Conservation (phyloP, 1,140 invertebrate species). For the Centruroides sculpturatus region DNA sequence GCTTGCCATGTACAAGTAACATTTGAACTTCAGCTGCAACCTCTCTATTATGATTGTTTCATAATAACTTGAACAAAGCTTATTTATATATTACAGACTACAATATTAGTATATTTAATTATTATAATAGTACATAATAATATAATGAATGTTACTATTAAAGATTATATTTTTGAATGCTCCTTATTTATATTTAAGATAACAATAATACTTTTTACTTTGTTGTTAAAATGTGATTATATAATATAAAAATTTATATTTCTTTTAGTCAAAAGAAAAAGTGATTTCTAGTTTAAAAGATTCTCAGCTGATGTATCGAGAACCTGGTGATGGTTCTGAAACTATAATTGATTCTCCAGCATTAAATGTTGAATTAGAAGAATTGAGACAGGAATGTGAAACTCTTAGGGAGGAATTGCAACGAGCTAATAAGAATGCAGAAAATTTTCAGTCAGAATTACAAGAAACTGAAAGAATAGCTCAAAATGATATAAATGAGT, state of each 20-base stretch:
- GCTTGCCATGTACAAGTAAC: too few species aligned
- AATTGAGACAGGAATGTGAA: constrained; percentile 43
- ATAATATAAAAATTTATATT: not conserved
- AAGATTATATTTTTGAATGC: too few species aligned
- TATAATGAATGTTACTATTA: too few species aligned
- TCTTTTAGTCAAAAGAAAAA: constrained; percentile 52
- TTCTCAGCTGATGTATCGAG: constrained; percentile 13
- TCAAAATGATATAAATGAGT: constrained; percentile 24
- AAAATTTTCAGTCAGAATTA: constrained; percentile 39
- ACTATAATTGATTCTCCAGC: constrained; percentile 22
- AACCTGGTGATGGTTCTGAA: constrained; percentile 31
- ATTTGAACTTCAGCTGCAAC: too few species aligned
- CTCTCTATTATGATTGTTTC: too few species aligned
- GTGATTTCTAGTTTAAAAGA: constrained; percentile 49
- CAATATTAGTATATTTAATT: too few species aligned
- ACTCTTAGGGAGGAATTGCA: constrained; percentile 44
- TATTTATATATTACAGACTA: too few species aligned
- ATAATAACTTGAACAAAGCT: too few species aligned
- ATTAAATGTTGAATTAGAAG: constrained; percentile 24
- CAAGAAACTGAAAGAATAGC: constrained; percentile 29
- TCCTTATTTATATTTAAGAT: too few species aligned
- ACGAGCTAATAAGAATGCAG: constrained; percentile 37
- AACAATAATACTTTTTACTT: too few species aligned
- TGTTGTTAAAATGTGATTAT: too few species aligned
- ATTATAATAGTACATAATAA: too few species aligned